Percentiles rank a stretch among this genome's conserved stretches.
Conservation (phyloP, 2,797 vertebrate species). For the Sebastes hubbsi region DNA sequence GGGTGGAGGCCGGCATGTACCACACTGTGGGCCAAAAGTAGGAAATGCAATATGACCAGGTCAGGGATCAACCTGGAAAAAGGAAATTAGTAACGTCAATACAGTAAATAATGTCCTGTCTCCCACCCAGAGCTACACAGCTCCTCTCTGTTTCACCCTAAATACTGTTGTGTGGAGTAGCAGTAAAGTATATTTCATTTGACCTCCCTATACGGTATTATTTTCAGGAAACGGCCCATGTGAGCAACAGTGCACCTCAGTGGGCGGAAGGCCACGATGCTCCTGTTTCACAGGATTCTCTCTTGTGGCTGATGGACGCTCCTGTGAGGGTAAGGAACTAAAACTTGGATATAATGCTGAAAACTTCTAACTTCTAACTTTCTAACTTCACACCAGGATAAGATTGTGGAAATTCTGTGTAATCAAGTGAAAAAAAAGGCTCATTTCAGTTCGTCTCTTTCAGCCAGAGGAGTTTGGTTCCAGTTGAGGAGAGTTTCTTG, state of each 20-base stretch:
- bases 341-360: not conserved
- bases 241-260: conserved; percentile 77
- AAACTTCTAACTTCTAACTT: not conserved
- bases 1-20: conserved; percentile 44
- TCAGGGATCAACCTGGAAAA: conserved; percentile 55
- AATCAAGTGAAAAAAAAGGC: not conserved
- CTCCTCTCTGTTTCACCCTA: conserved; percentile 28
- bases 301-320: conserved; percentile 83
- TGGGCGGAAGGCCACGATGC: conserved; percentile 79
- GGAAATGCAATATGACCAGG: conserved; percentile 56
- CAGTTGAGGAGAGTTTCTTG: conserved; percentile 45
- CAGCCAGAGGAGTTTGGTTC: conserved; percentile 41
- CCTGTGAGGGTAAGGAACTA: conserved; percentile 86
- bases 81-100: conserved; percentile 50
- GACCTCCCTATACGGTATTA: not conserved
- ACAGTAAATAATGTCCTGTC: conserved; percentile 33
- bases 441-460: conserved; percentile 12
- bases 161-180: conserved; percentile 1
- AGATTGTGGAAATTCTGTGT: not conserved
- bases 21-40: conserved; percentile 24
- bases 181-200: not conserved
- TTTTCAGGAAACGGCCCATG: conserved; percentile 75
- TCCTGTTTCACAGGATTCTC: conserved; percentile 89
- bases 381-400: not conserved
- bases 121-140: conserved; percentile 13